These are phyloP conservation scores for Uromys caudimaculatus DNA, from an alignment of 2,797 vertebrate genomes.

Conservation along the genomic window DNA sequence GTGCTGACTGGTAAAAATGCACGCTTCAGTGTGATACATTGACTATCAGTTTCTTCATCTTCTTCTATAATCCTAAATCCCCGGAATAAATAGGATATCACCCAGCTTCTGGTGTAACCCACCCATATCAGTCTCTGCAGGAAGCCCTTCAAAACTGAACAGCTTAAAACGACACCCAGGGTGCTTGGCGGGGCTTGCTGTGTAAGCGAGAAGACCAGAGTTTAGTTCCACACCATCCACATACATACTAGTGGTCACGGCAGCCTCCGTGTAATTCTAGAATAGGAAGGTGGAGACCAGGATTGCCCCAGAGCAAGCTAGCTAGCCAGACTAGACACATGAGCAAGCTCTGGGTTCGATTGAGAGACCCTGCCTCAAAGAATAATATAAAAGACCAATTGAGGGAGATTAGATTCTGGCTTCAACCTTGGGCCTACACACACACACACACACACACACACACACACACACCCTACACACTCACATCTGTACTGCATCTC, in stretches of 20 bases:
- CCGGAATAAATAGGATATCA: neutral
- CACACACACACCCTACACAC: neutral
- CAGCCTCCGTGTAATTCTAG: neutral
- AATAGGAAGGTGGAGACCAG: neutral
- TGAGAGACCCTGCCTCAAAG: neutral
- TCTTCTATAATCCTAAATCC: neutral
- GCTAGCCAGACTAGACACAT: neutral
- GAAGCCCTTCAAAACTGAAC: neutral
- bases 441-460: neutral
- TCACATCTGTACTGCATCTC: neutral
- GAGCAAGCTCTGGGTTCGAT: neutral
- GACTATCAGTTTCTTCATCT: neutral
- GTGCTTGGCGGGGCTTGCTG: neutral
- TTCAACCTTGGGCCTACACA: neutral
- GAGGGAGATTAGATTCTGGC: neutral
- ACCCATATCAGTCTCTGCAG: neutral
- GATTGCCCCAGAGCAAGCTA: neutral
- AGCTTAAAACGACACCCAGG: neutral
- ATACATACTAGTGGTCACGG: no score
- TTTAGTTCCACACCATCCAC: neutral
- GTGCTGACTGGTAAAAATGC: neutral
- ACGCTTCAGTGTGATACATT: neutral
- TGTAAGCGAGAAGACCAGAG: no score
- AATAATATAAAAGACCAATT: neutral
- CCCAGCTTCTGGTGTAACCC: neutral